A percentile compares a stretch with the other conserved stretches of the same genome.
Evolutionary conservation across 2,113 vertebrate genomes (phyloP).

Genomic region (Elgaria multicarinata): DNA sequence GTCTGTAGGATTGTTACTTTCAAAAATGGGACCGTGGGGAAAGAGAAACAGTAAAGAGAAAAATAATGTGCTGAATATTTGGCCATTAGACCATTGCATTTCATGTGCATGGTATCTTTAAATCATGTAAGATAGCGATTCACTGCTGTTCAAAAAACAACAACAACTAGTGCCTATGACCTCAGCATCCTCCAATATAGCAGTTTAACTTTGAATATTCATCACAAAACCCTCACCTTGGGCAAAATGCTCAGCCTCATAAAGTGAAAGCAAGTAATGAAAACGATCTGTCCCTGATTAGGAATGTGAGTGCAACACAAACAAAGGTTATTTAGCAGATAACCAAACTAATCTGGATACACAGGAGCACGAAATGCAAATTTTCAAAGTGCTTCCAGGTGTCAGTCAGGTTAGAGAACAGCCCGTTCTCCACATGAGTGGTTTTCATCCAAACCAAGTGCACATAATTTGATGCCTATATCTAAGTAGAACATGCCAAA

Average conservation of each 20-base stretch:
- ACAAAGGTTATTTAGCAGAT: background rate
- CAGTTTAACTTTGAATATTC: background rate
- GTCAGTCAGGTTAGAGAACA: background rate
- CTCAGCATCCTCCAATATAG: background rate
- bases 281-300: background rate
- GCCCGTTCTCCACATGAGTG: background rate
- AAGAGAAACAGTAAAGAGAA: slow-evolving; percentile 21
- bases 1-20: slow-evolving; percentile 59
- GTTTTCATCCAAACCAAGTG: background rate
- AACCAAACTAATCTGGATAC: background rate
- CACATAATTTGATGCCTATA: background rate
- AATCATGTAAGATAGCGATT: slow-evolving; percentile 1
- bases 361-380: background rate
- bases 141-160: slow-evolving; percentile 20
- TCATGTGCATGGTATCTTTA: slow-evolving; percentile 47
- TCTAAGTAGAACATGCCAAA: background rate
- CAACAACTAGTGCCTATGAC: background rate
- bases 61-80: slow-evolving; percentile 49
- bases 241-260: slow-evolving; percentile 1
- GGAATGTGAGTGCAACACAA: background rate
- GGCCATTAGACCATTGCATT: slow-evolving; percentile 50
- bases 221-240: background rate
- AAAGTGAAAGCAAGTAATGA: background rate
- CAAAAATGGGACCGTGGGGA: slow-evolving; percentile 19
- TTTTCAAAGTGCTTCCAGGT: background rate